Evolutionary conservation across 2,888 invertebrate genomes (phyloP).

Genomic region (Deroplatys truncata): DNA sequence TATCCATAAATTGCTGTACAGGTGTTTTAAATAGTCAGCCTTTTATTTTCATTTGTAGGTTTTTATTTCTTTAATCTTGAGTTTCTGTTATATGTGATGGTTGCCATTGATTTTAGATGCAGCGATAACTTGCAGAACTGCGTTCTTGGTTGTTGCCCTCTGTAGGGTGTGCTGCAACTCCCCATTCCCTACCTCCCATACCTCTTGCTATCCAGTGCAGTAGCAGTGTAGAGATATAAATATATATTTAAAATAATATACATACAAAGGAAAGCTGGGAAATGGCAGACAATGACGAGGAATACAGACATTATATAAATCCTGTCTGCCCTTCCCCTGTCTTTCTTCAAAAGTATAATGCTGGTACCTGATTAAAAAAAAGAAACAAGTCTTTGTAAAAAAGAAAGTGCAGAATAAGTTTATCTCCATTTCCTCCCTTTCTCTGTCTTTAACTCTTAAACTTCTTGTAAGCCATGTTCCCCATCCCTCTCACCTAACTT

Average conservation of each 20-base stretch:
- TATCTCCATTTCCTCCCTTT: background rate
- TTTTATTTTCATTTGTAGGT: background rate
- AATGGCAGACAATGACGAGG: background rate
- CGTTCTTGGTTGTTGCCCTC: background rate
- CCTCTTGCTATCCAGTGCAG: background rate
- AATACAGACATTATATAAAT: background rate
- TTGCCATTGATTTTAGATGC: background rate
- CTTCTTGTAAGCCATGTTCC: background rate
- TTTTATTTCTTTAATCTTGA: background rate
- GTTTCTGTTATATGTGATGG: background rate
- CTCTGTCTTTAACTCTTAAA: background rate
- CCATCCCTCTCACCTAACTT: background rate
- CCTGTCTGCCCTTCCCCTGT: background rate
- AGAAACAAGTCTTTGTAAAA: conserved; percentile 2
- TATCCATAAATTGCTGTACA: background rate
- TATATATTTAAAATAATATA: background rate
- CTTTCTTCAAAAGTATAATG: conserved; percentile 8
- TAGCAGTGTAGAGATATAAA: background rate
- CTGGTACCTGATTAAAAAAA: conserved; percentile 11
- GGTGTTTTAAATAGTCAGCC: background rate
- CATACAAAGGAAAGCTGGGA: background rate
- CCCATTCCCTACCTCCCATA: background rate
- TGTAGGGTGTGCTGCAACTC: background rate
- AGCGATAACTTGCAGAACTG: background rate
- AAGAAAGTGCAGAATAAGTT: conserved; percentile 1